Conservation (phyloP, 2,888 invertebrate species). For the Ethmia dodecea region DNA sequence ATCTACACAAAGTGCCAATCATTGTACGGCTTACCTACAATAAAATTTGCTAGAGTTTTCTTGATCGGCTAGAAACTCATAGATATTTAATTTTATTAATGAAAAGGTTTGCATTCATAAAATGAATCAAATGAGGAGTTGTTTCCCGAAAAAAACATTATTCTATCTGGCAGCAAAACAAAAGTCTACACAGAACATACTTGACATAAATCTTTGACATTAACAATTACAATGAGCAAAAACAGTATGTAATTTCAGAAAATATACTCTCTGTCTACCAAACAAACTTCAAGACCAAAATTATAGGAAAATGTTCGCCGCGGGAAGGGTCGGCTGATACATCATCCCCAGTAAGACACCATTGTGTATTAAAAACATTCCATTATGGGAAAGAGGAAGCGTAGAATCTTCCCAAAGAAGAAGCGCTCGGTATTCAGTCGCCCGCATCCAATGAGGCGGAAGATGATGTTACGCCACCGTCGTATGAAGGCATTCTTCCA, state of each 20-base stretch:
- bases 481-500: constrained; percentile 49
- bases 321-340: constrained; percentile 6
- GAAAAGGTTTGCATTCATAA: no score
- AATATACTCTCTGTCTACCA: constrained; percentile 5
- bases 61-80: no score
- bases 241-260: constrained; percentile 19
- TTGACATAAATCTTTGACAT: constrained; percentile 9
- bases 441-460: constrained; percentile 50
- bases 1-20: no score
- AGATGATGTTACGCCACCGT: constrained; percentile 42
- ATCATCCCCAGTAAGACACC: background rate
- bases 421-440: constrained; percentile 51
- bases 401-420: constrained; percentile 42
- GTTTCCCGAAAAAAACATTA: no score
- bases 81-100: no score
- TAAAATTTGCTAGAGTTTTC: no score
- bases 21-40: no score
- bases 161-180: constrained; percentile 11
- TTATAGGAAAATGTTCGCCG: constrained; percentile 14
- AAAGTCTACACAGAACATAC: background rate
- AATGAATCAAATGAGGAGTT: no score
- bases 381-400: constrained; percentile 40
- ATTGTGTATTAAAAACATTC: background rate
- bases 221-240: constrained; percentile 4
- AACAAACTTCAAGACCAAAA: background rate